Conservation (phyloP, 2,797 vertebrate species). For the Rousettus madagascariensis region DNA sequence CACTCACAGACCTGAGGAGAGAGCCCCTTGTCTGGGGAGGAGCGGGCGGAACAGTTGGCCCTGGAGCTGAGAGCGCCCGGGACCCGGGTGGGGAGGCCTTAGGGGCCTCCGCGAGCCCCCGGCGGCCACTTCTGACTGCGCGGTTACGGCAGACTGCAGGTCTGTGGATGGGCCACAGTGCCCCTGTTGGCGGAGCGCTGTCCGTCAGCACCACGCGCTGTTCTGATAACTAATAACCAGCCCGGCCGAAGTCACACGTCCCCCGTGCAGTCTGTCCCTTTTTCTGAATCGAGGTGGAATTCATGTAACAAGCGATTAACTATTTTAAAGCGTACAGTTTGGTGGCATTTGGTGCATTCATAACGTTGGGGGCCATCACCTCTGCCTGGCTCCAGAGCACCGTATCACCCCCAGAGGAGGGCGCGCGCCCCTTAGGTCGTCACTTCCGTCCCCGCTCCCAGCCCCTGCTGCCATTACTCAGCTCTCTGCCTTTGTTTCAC, state of each 20-base stretch:
- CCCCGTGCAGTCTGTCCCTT: background rate
- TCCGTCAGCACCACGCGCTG: background rate
- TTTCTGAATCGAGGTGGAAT: background rate
- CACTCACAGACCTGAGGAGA: background rate
- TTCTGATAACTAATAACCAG: background rate
- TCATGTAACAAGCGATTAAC: background rate
- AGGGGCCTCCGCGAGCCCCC: background rate
- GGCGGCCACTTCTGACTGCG: background rate
- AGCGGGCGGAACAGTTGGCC: background rate
- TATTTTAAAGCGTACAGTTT: background rate
- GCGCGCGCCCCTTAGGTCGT: too few relatives aligned
- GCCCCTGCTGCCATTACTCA: too few relatives aligned
- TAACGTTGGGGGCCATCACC: background rate
- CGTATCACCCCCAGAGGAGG: background rate
- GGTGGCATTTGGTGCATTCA: background rate
- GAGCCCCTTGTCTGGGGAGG: background rate
- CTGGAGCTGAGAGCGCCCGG: background rate
- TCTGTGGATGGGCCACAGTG: rapidly evolving
- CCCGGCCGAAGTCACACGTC: background rate
- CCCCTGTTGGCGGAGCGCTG: rapidly evolving
- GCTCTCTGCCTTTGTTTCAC: background rate
- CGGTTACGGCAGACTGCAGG: too few relatives aligned
- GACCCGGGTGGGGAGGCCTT: background rate
- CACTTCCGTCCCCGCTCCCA: rapidly evolving
- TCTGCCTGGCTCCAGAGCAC: background rate